Base-by-base conservation (phyloP, 2,797 vertebrate species). In the Sciurus carolinensis region DNA sequence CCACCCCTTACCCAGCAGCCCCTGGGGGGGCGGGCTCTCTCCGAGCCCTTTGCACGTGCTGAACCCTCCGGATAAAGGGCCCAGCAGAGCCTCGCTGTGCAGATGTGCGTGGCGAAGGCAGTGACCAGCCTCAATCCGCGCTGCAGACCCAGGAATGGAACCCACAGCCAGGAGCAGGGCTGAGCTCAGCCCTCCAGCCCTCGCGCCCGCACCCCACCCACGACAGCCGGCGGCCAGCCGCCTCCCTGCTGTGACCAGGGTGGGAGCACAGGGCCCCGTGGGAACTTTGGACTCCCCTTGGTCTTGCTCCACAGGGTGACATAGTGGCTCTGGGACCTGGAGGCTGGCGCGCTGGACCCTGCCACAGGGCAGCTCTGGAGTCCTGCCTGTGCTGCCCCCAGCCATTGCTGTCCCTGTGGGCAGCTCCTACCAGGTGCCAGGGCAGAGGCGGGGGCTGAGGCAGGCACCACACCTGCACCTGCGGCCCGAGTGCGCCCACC, bases 391-490 rank as follows among this genome's bases (percentile, higher is more conserved):
- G 18, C 72, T 4, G 9, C 17, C 57, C 7, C 0, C 1, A 3
- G 12, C 12, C 80, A 14, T 33, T 1, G 8, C 66, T 10, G 1
- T 0, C 30, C 47, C 1, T 14, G 28, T 33, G 24, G 36, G 3
- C 0, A 1, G 5, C 33, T 44, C 42, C 59, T 11, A 12, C 69
- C 62, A 26, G 83, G 22, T 3, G 0, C 20, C 1, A 0, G 0
- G 8, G 14, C 9, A 2, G 7, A 42, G 22, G 36, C 13, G 3
- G 59, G 59, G 66, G 57, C 79, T 52, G 42, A 54, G 30, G 18
- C 4, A 44, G 36, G 67, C 30, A 4, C 7, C 52, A 17, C 54
- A 4, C 52, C 50, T 15, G 50, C 14, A 4, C 50, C 52, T 52
- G 14, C 1, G 17, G 50, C 7, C 17, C 20, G 54, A 18, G 54